Evolutionary conservation across 2,113 vertebrate species (phyloP).

Genomic region (Clarias magur): DNA sequence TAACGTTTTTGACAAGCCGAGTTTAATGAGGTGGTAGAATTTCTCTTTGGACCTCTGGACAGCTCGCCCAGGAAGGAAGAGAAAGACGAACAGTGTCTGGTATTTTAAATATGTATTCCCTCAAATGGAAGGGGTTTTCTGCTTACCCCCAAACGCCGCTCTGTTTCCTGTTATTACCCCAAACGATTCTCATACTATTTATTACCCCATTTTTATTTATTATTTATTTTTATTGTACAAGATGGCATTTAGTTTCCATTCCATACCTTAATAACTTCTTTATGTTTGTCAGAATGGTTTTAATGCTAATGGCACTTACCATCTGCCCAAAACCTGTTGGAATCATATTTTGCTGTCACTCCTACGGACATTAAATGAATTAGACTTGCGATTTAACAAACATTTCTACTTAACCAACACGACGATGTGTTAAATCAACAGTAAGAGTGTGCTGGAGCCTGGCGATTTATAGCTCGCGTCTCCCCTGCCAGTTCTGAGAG

Average conservation of each 20-base stretch:
- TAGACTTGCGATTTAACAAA: constrained; percentile 23
- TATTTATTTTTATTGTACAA: not conserved
- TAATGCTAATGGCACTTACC: not conserved
- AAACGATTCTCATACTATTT: not conserved
- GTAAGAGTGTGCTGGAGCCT: not conserved
- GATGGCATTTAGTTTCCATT: not conserved
- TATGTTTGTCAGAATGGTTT: not conserved
- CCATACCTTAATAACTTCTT: not conserved
- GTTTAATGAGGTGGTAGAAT: constrained; percentile 12
- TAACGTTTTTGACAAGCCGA: not conserved
- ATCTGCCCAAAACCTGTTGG: constrained; percentile 9
- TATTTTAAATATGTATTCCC: not conserved
- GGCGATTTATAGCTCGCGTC: constrained; percentile 7
- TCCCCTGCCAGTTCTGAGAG: not conserved
- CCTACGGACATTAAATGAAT: constrained; percentile 20
- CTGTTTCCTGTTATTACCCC: not conserved
- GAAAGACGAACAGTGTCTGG: not conserved
- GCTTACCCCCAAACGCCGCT: too few relatives aligned
- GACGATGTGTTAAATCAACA: not conserved
- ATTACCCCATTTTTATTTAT: too few relatives aligned
- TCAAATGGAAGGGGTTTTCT: not conserved
- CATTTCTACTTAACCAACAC: not conserved
- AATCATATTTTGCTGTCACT: not conserved
- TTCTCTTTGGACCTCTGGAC: not conserved
- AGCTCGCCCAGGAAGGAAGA: not conserved